Conservation (phyloP, 2,888 invertebrate species). For the Reticulitermes lucifugus region DNA sequence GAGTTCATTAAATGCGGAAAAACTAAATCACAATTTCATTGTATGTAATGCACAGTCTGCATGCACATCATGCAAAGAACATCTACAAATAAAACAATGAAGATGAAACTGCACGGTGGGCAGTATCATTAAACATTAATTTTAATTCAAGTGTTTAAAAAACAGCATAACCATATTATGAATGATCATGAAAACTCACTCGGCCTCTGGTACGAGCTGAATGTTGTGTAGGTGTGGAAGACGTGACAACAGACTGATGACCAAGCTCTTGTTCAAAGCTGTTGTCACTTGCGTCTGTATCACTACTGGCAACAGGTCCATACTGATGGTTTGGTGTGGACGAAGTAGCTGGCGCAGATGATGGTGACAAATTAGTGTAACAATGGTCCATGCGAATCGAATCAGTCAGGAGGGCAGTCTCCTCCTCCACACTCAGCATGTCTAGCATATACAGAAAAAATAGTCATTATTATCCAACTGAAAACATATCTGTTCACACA, state of each 20-base stretch:
- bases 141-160: too few relatives aligned
- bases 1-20: too few relatives aligned
- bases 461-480: too few relatives aligned
- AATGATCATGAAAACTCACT: slow-evolving; percentile 27
- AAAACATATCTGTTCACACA: too few relatives aligned
- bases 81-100: too few relatives aligned
- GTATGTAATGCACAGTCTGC: too few relatives aligned
- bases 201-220: slow-evolving; percentile 40
- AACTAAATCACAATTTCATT: too few relatives aligned
- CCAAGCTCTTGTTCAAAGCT: slow-evolving; percentile 8
- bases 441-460: slow-evolving; percentile 55
- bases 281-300: slow-evolving; percentile 35
- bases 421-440: slow-evolving; percentile 64
- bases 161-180: too few relatives aligned
- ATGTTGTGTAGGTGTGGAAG: slow-evolving; percentile 4
- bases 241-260: background rate
- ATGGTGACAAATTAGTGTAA: slow-evolving; percentile 75
- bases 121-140: too few relatives aligned
- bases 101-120: too few relatives aligned
- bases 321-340: slow-evolving; percentile 34
- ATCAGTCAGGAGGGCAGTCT: slow-evolving; percentile 54
- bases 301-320: slow-evolving; percentile 36
- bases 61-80: too few relatives aligned
- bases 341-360: slow-evolving; percentile 41
- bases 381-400: slow-evolving; percentile 75